Evolutionary conservation across 2,888 invertebrate species (phyloP).

Genomic region (Lasiommata megera): DNA sequence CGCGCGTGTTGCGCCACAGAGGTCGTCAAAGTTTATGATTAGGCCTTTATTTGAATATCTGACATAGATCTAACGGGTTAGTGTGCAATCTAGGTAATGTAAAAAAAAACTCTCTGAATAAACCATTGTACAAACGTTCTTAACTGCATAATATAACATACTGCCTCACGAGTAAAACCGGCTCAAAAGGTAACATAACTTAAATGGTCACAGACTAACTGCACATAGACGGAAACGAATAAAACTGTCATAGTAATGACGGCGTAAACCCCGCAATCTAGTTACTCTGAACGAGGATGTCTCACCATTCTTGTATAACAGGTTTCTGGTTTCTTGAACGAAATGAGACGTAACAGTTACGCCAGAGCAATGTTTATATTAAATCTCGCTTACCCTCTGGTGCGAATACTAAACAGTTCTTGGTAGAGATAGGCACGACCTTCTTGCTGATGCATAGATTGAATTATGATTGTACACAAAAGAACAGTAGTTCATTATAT

Average conservation of each 20-base stretch:
- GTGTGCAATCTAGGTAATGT: too few species aligned
- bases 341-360: conserved; percentile 36
- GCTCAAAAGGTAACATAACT: conserved; percentile 14
- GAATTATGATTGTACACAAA: conserved; percentile 21
- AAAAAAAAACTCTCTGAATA: too few species aligned
- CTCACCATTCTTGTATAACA: conserved; percentile 30
- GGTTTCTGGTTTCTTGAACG: conserved; percentile 29
- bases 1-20: too few species aligned
- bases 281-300: conserved; percentile 24
- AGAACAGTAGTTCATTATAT: not conserved
- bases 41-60: too few species aligned
- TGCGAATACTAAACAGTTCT: conserved; percentile 23
- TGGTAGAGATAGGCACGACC: conserved; percentile 22
- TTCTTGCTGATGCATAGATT: conserved; percentile 12
- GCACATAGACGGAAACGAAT: conserved; percentile 36
- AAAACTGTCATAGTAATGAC: conserved; percentile 36
- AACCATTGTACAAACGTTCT: too few species aligned
- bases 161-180: not conserved
- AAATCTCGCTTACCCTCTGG: conserved; percentile 23
- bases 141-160: not conserved
- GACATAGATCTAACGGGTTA: too few species aligned
- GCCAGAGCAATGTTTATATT: conserved; percentile 23
- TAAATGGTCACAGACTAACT: conserved; percentile 38
- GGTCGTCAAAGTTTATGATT: too few species aligned
- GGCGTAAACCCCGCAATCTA: conserved; percentile 34